Evolutionary conservation across 2,797 vertebrate species (phyloP).

Genomic region (Pogonophryne albipinna): DNA sequence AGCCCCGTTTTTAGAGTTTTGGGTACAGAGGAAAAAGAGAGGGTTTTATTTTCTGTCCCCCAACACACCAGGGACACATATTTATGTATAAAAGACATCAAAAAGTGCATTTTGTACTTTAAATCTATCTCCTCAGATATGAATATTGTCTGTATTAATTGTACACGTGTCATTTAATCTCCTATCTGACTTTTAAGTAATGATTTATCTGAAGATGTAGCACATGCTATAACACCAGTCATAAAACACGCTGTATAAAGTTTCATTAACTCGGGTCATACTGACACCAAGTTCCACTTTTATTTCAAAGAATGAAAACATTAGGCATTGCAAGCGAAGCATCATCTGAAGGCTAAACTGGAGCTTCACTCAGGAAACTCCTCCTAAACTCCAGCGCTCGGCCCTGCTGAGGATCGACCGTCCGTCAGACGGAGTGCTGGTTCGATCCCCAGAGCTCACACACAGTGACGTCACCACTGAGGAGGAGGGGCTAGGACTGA

Average conservation of each 20-base stretch:
- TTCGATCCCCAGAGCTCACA: slow-evolving; percentile 24
- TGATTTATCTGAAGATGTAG: slow-evolving; percentile 8
- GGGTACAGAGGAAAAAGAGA: too few relatives aligned
- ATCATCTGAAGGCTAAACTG: slow-evolving; percentile 22
- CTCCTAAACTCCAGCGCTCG: slow-evolving; percentile 24
- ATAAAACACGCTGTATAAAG: slow-evolving; percentile 58
- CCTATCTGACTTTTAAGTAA: background rate
- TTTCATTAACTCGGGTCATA: slow-evolving; percentile 60
- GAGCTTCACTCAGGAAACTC: slow-evolving; percentile 31
- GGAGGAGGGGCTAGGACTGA: slow-evolving; percentile 49
- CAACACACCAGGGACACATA: too few relatives aligned
- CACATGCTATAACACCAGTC: slow-evolving; percentile 12
- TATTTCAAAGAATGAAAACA: slow-evolving; percentile 52
- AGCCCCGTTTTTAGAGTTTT: too few relatives aligned
- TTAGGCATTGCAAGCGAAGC: slow-evolving; percentile 46
- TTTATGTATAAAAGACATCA: too few relatives aligned
- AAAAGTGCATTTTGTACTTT: too few relatives aligned
- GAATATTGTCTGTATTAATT: too few relatives aligned
- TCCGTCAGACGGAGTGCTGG: slow-evolving; percentile 19
- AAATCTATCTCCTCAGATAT: too few relatives aligned
- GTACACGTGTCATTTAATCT: background rate
- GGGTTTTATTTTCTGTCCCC: too few relatives aligned
- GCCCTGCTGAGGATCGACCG: slow-evolving; percentile 15
- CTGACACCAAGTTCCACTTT: slow-evolving; percentile 62
- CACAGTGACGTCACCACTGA: background rate